Conservation (phyloP, 2,113 vertebrate species). For the Chamaetylas fuelleborni region DNA sequence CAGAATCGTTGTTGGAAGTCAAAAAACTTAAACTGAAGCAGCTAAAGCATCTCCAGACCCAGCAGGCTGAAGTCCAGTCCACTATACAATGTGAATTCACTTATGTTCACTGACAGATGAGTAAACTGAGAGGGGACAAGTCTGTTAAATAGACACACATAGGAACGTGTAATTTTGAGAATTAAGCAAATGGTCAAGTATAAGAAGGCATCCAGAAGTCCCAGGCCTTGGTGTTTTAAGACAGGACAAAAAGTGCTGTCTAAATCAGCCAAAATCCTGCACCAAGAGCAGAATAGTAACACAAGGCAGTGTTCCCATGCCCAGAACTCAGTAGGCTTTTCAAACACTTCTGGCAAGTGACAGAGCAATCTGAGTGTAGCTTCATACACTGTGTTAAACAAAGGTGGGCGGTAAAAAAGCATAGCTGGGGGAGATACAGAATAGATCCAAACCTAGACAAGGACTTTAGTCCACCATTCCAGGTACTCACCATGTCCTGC, state of each 20-base stretch:
- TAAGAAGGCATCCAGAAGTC: not conserved
- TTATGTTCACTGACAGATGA: not conserved
- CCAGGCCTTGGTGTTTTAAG: not conserved
- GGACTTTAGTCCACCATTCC: not conserved
- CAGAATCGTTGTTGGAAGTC: not conserved
- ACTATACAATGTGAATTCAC: not conserved
- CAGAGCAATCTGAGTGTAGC: not conserved
- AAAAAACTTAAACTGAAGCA: not conserved
- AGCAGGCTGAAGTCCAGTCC: not conserved
- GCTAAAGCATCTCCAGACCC: not conserved
- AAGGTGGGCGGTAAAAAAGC: not conserved
- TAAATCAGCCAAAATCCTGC: not conserved
- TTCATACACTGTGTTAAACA: not conserved
- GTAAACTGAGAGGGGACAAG: not conserved
- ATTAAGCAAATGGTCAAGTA: not conserved
- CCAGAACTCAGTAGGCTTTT: not conserved
- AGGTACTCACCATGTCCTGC: not conserved
- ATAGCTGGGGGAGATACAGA: rapidly evolving
- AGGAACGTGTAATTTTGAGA: not conserved
- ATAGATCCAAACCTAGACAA: not conserved
- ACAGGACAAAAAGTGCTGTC: not conserved
- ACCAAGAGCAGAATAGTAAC: not conserved
- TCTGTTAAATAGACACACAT: not conserved
- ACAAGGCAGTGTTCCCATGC: not conserved
- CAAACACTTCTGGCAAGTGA: not conserved